Evolutionary conservation across 1,140 invertebrate genomes (phyloP).

Genomic region (Saccostrea echinata): DNA sequence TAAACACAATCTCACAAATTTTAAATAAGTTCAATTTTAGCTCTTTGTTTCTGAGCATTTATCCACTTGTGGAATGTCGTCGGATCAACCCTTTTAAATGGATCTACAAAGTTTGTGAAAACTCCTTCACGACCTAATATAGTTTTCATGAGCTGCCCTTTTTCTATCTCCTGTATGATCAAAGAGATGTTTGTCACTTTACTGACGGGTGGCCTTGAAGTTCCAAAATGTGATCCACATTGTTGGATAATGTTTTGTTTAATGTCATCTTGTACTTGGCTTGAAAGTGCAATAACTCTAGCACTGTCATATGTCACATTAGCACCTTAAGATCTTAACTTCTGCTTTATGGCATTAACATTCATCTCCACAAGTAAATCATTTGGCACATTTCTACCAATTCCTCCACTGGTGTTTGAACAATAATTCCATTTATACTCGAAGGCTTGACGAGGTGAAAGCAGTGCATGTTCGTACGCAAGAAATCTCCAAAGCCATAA

Average conservation of each 20-base stretch:
- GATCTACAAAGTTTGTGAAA: neutral
- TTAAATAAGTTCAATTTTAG: constrained; percentile 29
- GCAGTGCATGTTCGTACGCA: constrained; percentile 1
- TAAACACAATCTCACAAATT: too few species aligned
- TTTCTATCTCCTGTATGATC: neutral
- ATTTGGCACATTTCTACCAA: constrained; percentile 46
- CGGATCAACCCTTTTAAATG: neutral
- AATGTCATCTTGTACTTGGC: constrained; percentile 44
- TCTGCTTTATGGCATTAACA: constrained; percentile 39
- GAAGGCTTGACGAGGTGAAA: constrained; percentile 1
- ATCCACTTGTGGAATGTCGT: constrained; percentile 32
- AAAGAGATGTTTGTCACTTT: constrained; percentile 34
- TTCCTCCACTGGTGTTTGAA: constrained; percentile 20
- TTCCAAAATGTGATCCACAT: constrained; percentile 1
- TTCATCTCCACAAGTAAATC: constrained; percentile 44
- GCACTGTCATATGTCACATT: constrained; percentile 43
- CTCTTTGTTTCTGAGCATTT: constrained; percentile 2
- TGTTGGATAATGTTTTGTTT: constrained; percentile 37
- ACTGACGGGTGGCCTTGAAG: neutral
- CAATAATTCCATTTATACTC: constrained; percentile 26
- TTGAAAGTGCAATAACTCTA: constrained; percentile 31
- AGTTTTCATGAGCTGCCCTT: constrained; percentile 5
- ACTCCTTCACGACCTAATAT: neutral
- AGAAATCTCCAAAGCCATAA: constrained; percentile 33
- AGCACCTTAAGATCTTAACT: constrained; percentile 42